A percentile compares a stretch with the other conserved stretches of the same genome.
Evolutionary conservation across 2,113 vertebrate genomes (phyloP).

Genomic region (Corythoichthys haematopterus): DNA sequence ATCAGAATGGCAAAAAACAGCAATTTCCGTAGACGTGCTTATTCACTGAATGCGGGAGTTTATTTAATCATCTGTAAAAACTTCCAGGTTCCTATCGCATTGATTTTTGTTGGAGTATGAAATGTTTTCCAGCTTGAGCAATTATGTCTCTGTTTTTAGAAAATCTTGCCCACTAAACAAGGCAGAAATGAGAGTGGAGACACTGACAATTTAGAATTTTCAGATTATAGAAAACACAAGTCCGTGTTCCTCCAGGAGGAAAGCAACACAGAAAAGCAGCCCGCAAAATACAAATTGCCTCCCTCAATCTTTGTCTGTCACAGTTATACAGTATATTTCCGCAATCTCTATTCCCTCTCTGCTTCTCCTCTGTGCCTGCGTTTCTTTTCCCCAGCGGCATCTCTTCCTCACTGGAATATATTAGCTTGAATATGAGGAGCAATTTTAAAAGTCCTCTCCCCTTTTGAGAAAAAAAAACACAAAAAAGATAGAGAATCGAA

Average conservation of each 20-base stretch:
- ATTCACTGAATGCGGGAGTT: too few species aligned
- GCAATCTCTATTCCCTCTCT: conserved; percentile 42
- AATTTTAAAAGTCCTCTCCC: conserved; percentile 46
- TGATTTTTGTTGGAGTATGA: too few species aligned
- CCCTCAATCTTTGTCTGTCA: conserved; percentile 42
- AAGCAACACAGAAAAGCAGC: conserved; percentile 38
- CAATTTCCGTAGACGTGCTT: too few species aligned
- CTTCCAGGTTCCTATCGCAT: too few species aligned
- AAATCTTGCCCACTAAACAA: neutral
- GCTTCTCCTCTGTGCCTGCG: conserved; percentile 35
- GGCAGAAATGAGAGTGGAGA: neutral
- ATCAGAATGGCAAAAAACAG: too few species aligned
- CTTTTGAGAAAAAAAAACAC: neutral
- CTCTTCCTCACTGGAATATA: conserved; percentile 54
- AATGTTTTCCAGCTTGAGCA: too few species aligned
- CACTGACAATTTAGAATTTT: neutral
- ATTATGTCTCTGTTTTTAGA: too few species aligned
- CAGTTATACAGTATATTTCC: conserved; percentile 52
- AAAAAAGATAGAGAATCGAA: conserved; percentile 27
- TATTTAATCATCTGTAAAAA: too few species aligned
- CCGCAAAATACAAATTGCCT: conserved; percentile 45
- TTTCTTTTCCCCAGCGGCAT: conserved; percentile 47
- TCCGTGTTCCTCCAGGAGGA: conserved; percentile 40
- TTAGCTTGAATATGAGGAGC: conserved; percentile 53
- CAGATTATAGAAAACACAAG: conserved; percentile 36